Base-by-base conservation (phyloP, 2,113 vertebrate genomes). In the Ia io region DNA sequence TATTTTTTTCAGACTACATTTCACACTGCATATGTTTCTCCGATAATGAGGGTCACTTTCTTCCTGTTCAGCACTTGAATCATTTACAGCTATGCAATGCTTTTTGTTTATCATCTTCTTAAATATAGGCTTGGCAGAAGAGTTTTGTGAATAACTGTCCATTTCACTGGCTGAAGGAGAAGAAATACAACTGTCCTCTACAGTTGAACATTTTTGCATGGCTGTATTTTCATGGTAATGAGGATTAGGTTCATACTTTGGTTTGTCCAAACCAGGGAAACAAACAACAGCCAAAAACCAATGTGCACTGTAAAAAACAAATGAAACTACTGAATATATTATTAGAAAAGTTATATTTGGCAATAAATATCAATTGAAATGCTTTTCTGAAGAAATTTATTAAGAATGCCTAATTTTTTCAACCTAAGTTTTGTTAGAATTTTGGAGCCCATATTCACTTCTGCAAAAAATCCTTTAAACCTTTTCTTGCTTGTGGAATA, bases 241-340 rank as follows among this genome's bases (percentile, higher is more conserved):
- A 20, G 98, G 98, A 98, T 99, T 99, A 91, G 98, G 98, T 97
- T 99, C 99, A 80, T 97, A 98, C 78, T 98, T 97, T 3, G 99
- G 98, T 90, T 98, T 98, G 96, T 99, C 98, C 49, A 99, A 98
- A 92, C 99, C 99, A 88, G 99, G 99, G 97, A 99, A 99, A 98
- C 99, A 99, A 98, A 99, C 99, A 95, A 99, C 99, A 53, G 99
- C 99, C 97, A 99, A 98, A 98, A 99, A 99, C 99, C 99, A 99
- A 97, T 99, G 99, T 93, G 99, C 99, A 59, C 99, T 99, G 98
- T 79, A 98, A 98, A 97, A 97, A 95, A 97, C 82, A 97, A 97
- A 97, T 84, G 11, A 92, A 63, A 97, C 96, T 61, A 95, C 91
- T 95, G 40, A 96, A 88, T 93, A 98, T 74, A 18, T 12, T 1